Percentiles rank a stretch among this genome's conserved stretches.
Conservation (phyloP, 2,797 vertebrate species). For the Rallus crepitans region DNA sequence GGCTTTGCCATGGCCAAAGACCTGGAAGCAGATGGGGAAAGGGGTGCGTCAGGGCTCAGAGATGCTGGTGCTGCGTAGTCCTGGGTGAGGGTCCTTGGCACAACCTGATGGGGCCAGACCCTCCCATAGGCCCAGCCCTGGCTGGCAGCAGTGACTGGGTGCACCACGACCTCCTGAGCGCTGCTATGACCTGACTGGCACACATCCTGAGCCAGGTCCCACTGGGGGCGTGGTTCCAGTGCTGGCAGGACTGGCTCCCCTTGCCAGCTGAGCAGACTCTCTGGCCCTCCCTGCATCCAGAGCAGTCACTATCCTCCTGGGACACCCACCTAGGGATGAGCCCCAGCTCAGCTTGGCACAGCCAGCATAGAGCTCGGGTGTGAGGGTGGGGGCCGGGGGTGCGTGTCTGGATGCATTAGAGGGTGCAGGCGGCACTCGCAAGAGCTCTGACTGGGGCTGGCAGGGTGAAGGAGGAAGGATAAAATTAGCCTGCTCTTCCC, state of each 20-base stretch:
- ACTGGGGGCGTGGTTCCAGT: background rate
- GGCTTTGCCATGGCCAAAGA: conserved; percentile 96
- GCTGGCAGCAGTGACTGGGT: background rate
- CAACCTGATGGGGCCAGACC: fast-evolving
- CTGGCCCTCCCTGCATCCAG: background rate
- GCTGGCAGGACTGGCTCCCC: background rate
- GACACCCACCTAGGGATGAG: background rate
- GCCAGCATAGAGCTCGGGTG: fast-evolving
- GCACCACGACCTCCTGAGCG: fast-evolving
- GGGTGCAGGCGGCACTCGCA: background rate
- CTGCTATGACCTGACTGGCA: background rate
- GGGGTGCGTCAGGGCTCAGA: fast-evolving
- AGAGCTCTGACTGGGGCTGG: background rate
- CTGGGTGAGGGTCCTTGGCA: background rate
- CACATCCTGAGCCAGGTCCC: background rate
- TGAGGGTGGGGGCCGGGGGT: background rate
- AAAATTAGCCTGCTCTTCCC: conserved; percentile 68
- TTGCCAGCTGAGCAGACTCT: background rate
- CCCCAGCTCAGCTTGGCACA: background rate
- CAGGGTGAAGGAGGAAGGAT: conserved; percentile 18
- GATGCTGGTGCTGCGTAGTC: fast-evolving
- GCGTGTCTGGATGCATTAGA: background rate
- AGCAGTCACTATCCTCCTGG: background rate
- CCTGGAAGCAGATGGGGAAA: conserved; percentile 71
- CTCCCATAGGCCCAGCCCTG: background rate